A percentile compares a stretch with the other conserved stretches of the same genome.
Evolutionary conservation across 1,140 invertebrate species (phyloP).

Genomic region (Apolygus lucorum): DNA sequence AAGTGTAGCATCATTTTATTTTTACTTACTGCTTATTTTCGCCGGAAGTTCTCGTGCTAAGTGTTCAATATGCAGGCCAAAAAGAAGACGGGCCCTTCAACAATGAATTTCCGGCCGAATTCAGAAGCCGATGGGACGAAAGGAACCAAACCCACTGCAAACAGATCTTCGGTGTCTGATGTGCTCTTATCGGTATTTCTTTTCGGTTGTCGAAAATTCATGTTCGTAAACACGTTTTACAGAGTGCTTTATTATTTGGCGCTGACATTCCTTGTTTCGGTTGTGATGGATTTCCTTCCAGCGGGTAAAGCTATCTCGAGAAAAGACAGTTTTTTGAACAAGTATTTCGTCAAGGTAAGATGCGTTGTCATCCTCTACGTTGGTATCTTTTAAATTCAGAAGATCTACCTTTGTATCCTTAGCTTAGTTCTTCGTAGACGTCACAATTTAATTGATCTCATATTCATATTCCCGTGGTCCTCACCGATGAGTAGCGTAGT

Average conservation of each 20-base stretch:
- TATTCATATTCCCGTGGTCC: no score
- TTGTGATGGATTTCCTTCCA: slow-evolving; percentile 24
- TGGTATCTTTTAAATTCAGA: no score
- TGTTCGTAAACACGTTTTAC: slow-evolving; percentile 23
- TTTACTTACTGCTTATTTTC: no score
- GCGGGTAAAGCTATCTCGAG: not conserved
- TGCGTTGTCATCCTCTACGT: not conserved
- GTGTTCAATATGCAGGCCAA: no score
- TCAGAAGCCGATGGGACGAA: slow-evolving; percentile 5
- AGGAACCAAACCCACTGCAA: slow-evolving; percentile 25
- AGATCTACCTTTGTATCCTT: no score
- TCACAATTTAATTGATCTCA: no score
- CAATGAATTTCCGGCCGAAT: slow-evolving; percentile 22
- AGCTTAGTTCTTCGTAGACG: no score
- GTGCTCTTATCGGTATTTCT: slow-evolving; percentile 14
- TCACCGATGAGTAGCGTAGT: no score
- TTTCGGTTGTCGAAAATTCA: slow-evolving; percentile 17
- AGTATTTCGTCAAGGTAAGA: slow-evolving; percentile 25
- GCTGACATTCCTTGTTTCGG: slow-evolving; percentile 21
- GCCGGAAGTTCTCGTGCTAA: no score
- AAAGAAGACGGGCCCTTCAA: slow-evolving; percentile 5
- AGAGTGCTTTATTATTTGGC: slow-evolving; percentile 19
- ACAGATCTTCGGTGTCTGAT: slow-evolving; percentile 5
- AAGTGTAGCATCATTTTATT: no score
- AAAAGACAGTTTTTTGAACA: slow-evolving; percentile 27